phyloP scores from a whole-genome alignment of 1,140 invertebrate genomes.

The Diabrotica virgifera region DNA sequence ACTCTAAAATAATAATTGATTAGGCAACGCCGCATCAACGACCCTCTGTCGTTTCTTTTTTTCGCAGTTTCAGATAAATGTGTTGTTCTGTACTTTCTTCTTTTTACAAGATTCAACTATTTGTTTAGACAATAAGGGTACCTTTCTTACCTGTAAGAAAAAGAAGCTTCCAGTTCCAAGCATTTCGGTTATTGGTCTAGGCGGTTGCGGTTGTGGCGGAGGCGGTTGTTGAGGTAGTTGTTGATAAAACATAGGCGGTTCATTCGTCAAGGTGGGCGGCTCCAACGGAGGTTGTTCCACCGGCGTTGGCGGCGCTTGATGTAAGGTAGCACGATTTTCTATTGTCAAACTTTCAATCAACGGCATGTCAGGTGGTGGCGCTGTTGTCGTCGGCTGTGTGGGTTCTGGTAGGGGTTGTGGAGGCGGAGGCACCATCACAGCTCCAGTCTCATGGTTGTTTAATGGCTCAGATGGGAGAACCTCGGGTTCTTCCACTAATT shows the following conservation, averaged over 20 bases:
- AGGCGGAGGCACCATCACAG: constrained; percentile 4
- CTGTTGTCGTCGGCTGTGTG: background rate
- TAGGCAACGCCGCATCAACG: too few species aligned
- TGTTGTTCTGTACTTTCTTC: too few species aligned
- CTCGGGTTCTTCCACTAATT: constrained; percentile 20
- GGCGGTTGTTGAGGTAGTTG: constrained; percentile 31
- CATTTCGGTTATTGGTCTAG: constrained; percentile 66
- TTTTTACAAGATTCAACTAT: too few species aligned
- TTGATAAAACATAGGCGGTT: constrained; percentile 25
- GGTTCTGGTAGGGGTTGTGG: background rate
- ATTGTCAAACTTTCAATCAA: constrained; percentile 15
- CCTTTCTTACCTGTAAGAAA: constrained; percentile 61
- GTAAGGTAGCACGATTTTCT: constrained; percentile 5
- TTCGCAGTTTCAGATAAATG: too few species aligned
- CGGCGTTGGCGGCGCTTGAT: constrained; percentile 8
- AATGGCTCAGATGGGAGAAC: constrained; percentile 8
- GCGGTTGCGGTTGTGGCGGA: constrained; percentile 41
- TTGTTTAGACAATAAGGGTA: background rate
- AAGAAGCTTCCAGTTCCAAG: constrained; percentile 70
- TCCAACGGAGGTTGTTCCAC: constrained; percentile 16
- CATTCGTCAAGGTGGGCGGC: constrained; percentile 18
- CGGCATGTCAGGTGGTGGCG: background rate
- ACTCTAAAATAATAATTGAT: too few species aligned
- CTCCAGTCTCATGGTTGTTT: constrained; percentile 10
- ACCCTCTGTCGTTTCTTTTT: too few species aligned